Evolutionary conservation across 2,113 vertebrate genomes (phyloP), one percentile per base, ranked within the genome.

Genomic region (Phrynocephalus versicolor): DNA sequence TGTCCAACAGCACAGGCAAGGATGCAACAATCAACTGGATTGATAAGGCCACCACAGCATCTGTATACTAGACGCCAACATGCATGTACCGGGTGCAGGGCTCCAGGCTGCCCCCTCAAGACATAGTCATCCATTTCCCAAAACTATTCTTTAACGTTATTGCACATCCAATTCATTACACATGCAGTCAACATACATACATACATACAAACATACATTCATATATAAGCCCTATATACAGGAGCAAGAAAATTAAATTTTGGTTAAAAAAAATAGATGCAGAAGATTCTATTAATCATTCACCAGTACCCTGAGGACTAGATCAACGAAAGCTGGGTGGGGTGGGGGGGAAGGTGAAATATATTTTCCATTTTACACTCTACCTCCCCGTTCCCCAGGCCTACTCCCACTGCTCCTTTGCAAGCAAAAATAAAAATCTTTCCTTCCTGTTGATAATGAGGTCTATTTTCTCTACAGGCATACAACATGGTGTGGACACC

Each of bases 381-480:
- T 3, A 8, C 19, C 0, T 2, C 14, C 6, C 35, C n/a, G n/a
- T 81, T 0, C 1, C 64, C 60, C 35, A 39, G 10, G 2, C 72
- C 4, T 33, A 18, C 14, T 76, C 62, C 30, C 6, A 0, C 4
- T 55, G 0, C 2, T 69, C 45, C 15, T 0, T 15, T 0, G 0
- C 39, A 2, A 39, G 1, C 6, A 1, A 21, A 69, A 39, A 71
- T 41, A 16, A 27, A 70, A 65, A 37, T 1, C 1, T 39, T 57
- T 65, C 88, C 87, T 72, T 74, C 84, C 0, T 0, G 19, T 10
- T 0, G 2, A 0, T 0, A 79, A 39, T 73, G 81, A 62, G 1
- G 25, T 19, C 14, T 33, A 8, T 18, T 0, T 0, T 0, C 3
- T 1, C 64, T 3, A 1, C 0, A 3, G 70, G 23, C 27, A 64